Evolutionary conservation across 2,888 invertebrate genomes (phyloP), one percentile per base, ranked within the genome.

Genomic region (Stramonita haemastoma): DNA sequence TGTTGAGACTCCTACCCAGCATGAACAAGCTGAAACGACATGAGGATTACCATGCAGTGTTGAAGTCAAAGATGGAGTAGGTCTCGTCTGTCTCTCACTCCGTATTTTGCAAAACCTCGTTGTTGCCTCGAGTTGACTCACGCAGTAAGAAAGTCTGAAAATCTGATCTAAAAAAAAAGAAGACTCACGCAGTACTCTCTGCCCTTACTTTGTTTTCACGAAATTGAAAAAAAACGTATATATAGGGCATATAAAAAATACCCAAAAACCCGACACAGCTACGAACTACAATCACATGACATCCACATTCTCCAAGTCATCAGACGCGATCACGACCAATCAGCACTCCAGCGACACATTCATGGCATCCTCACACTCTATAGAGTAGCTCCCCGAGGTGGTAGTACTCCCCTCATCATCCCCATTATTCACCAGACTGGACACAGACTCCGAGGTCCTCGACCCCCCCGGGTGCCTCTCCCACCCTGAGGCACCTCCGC

Each of bases 371-470:
- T 92, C 92, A 22, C 90, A 91, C 73, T 90, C 91, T 26, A 92
- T 90, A n/a, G 92, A 91, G 86, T 92, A 92, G 87, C 92, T 92
- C 1, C 92, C 92, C 19, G 92, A 92, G 0, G 92, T 92, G 11
- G 92, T 92, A n/a, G 92, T 91, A 86, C 90, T 90, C 26, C 88
- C 90, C 84, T 91, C 91, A 34, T 92, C 92, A 22, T 91, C 91
- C 17, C 88, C 87, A 70, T 91, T 91, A 1, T 90, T 86, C n/a
- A 90, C 90, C 46, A 90, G 85, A 84, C 92, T 92, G 87, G 87
- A 56, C 73, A 89, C 19, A 17, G 89, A 89, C 11, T 87, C 87
- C 1, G 60, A 87, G 60, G 60, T 87, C 29, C 87, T n/a, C n/a
- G 32, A 70, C 32, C 60, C 60, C 26, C 66, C 70, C 13, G 60